Conservation (phyloP, 1,140 invertebrate genomes). For the Elymnias hypermnestra region DNA sequence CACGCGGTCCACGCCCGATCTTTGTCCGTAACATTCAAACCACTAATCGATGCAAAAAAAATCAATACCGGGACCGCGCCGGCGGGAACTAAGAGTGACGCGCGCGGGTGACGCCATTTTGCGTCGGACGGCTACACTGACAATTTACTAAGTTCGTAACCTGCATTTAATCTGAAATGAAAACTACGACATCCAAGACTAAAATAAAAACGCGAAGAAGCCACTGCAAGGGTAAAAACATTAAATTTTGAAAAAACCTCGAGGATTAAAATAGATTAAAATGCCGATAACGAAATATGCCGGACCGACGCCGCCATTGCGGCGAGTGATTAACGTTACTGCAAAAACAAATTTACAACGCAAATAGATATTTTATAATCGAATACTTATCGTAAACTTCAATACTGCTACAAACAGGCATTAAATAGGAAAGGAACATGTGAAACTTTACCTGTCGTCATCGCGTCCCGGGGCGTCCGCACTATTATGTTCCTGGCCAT, state of each 20-base stretch:
- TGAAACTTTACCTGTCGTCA: constrained; percentile 81
- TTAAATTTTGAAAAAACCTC: constrained; percentile 65
- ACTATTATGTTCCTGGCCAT: constrained; percentile 79
- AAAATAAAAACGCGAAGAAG: constrained; percentile 50
- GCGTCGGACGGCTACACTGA: constrained; percentile 59
- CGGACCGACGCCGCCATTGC: constrained; percentile 68
- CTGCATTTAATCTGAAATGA: constrained; percentile 59
- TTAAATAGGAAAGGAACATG: constrained; percentile 19
- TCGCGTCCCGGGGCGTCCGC: constrained; percentile 81
- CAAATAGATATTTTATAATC: constrained; percentile 19
- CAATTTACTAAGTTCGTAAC: constrained; percentile 46
- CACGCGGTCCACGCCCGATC: constrained; percentile 34
- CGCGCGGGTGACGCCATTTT: constrained; percentile 69
- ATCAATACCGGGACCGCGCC: constrained; percentile 65
- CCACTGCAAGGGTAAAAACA: constrained; percentile 54
- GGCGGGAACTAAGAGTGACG: constrained; percentile 55
- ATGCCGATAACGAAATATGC: constrained; percentile 57
- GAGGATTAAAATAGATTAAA: constrained; percentile 59
- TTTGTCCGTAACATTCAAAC: constrained; percentile 52
- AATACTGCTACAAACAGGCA: constrained; percentile 5
- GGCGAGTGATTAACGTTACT: constrained; percentile 41
- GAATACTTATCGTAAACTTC: constrained; percentile 6
- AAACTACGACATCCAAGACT: constrained; percentile 56
- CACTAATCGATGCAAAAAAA: constrained; percentile 47
- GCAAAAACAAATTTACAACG: constrained; percentile 38